Evolutionary conservation across 1,140 invertebrate genomes (phyloP), one percentile per base, ranked within the genome.

Genomic region (Drosophila nasuta): DNA sequence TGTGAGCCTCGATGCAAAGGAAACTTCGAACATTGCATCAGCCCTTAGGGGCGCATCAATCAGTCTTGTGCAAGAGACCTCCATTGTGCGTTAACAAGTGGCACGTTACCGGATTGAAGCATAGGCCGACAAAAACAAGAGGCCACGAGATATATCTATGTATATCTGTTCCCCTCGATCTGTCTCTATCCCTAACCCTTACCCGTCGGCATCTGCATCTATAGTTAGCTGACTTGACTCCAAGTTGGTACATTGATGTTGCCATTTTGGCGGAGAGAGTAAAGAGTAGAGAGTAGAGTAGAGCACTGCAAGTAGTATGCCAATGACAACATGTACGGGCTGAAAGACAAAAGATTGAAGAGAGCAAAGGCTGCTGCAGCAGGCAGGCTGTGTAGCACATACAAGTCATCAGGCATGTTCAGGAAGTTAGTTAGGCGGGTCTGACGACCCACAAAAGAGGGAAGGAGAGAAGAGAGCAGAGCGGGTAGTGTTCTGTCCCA

Each of bases 401-500:
- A 87, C 83, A 88, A 88, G 83, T 87, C 83, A 87, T 87, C 83
- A 80, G 73, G 69, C 83, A 88, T 87, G 83, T 87, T 80, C 80
- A 88, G 83, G 83, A 87, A 87, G 83, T 88, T 83, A 83, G 83
- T 88, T 87, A 87, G 83, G 77, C 85, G 83, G 77, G 48, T 48
- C 73, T 73, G 63, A 52, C 70, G 60, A 66, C 76, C 66, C 65
- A 56, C 59, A 75, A 63, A 25, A 62, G 56, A 48, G 60, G 67
- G 1, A 25, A 38, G 35, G 35, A 8, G 35, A 6, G 20, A 25
- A 25, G 20, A 25, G 20, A 4, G 20, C 20, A 25, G 20, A 25
- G 20, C 35, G 35, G 35, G 2, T 38, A 10, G 8, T 41, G 38
- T 41, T 10, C 38, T 41, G 38, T 10, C 11, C 38, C 11, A n/a